These are phyloP conservation scores for Hemicentrotus pulcherrimus DNA, from an alignment of 35 echinoderm and acorn worm species.

Conservation along the genomic window DNA sequence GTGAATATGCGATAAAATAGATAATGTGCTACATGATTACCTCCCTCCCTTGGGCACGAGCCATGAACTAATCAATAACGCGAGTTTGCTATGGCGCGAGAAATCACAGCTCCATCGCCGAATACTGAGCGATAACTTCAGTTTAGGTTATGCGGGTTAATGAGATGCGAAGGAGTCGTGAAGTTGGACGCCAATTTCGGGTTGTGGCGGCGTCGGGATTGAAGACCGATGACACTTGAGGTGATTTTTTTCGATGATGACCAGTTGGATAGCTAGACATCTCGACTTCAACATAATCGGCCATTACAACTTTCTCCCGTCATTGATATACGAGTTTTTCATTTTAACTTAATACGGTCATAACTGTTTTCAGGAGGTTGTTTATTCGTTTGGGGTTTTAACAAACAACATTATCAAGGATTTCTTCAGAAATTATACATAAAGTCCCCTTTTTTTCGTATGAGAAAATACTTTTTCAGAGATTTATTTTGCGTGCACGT, in stretches of 20 bases:
- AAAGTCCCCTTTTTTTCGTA: too few species aligned
- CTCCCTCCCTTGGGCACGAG: background rate
- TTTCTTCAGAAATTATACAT: too few species aligned
- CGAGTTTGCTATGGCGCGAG: background rate
- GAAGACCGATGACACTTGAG: background rate
- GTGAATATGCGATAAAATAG: background rate
- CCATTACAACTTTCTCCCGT: too few species aligned
- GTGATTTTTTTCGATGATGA: background rate
- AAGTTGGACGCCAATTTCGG: constrained; percentile 2
- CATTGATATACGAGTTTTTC: too few species aligned
- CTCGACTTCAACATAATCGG: background rate
- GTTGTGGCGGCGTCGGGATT: background rate
- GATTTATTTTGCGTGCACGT: too few species aligned
- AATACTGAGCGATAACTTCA: background rate
- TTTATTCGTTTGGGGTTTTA: too few species aligned
- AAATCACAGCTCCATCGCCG: background rate
- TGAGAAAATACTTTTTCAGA: too few species aligned
- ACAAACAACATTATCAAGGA: too few species aligned
- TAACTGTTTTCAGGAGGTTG: too few species aligned
- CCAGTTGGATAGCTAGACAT: background rate
- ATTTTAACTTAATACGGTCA: too few species aligned
- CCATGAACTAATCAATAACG: constrained; percentile 14
- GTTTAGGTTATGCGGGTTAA: background rate
- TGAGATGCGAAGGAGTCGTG: background rate
- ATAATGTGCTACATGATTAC: constrained; percentile 19